A percentile compares a stretch with the other conserved stretches of the same genome.
Evolutionary conservation across 1,140 invertebrate genomes (phyloP).

Genomic region (Caenorhabditis elegans): WBcel235 BX284605.5:14784501-14785000

Average conservation of each 20-base stretch:
- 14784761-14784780: conserved; percentile 78
- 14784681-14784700: conserved; percentile 90
- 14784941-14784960: too few relatives aligned
- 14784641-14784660: conserved; percentile 65
- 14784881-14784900: too few relatives aligned
- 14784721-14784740: conserved; percentile 74
- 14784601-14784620: not conserved
- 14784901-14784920: too few relatives aligned
- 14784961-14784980: too few relatives aligned
- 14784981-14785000: too few relatives aligned
- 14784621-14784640: too few relatives aligned
- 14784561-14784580: too few relatives aligned
- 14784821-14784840: not conserved
- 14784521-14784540: conserved; percentile 16
- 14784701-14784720: conserved; percentile 77
- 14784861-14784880: too few relatives aligned
- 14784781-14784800: conserved; percentile 62
- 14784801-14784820: too few relatives aligned
- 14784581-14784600: conserved; percentile 11
- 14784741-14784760: conserved; percentile 86
- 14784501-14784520: not conserved
- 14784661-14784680: conserved; percentile 95
- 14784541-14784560: not conserved
- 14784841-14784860: too few relatives aligned
- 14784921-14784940: too few relatives aligned